Conservation (phyloP, 2,888 invertebrate genomes). For the Vesta saturnalis region DNA sequence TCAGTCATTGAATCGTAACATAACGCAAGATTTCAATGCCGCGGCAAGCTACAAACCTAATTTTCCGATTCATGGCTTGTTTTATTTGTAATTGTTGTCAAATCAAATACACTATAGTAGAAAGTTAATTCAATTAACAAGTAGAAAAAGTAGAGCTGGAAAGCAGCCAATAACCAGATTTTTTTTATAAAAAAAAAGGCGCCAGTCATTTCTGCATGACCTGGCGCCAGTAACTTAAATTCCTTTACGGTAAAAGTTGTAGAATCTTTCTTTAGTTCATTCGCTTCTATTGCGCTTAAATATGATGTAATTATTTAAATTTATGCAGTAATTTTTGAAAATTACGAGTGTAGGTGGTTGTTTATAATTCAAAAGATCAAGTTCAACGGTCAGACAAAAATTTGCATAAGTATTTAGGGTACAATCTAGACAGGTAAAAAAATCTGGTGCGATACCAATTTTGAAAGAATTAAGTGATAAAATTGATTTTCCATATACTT, state of each 20-base stretch:
- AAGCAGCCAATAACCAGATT: slow-evolving; percentile 21
- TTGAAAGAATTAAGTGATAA: background rate
- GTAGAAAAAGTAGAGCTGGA: slow-evolving; percentile 28
- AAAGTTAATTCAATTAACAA: slow-evolving; percentile 20
- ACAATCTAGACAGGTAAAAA: background rate
- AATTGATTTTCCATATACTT: slow-evolving; percentile 4
- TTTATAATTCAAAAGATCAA: slow-evolving; percentile 5
- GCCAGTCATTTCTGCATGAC: slow-evolving; percentile 23
- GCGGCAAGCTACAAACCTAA: slow-evolving; percentile 15
- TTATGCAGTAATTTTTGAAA: background rate
- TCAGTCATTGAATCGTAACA: background rate
- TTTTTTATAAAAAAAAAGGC: slow-evolving; percentile 10
- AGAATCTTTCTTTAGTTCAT: background rate
- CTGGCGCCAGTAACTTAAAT: slow-evolving; percentile 25
- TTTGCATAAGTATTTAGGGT: slow-evolving; percentile 1
- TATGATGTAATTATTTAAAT: slow-evolving; percentile 6
- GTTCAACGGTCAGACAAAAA: slow-evolving; percentile 11
- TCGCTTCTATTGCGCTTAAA: background rate
- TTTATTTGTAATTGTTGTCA: slow-evolving; percentile 10
- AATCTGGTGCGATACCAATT: background rate
- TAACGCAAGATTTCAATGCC: slow-evolving; percentile 23
- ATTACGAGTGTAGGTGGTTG: background rate
- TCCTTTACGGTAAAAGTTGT: slow-evolving; percentile 30
- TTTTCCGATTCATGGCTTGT: slow-evolving; percentile 5
- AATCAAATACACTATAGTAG: slow-evolving; percentile 12